Evolutionary conservation across 2,113 vertebrate genomes (phyloP).

Genomic region (Ceyx cyanopectus): DNA sequence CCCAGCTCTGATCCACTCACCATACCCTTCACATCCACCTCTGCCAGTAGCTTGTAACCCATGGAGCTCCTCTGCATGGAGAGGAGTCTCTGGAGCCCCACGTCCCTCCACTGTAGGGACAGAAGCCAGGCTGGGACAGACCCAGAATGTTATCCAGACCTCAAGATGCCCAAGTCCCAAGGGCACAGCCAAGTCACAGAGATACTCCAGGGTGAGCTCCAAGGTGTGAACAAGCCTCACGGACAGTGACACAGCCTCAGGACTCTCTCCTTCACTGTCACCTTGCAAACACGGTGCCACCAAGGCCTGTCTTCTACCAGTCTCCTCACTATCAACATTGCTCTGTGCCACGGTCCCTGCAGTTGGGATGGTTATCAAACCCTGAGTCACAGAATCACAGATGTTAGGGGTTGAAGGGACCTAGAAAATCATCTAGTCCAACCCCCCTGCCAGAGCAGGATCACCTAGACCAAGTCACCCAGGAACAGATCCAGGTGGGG

Average conservation of each 20-base stretch:
- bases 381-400: too few relatives aligned
- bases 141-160: background rate
- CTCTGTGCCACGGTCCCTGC: background rate
- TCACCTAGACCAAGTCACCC: too few relatives aligned
- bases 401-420: too few relatives aligned
- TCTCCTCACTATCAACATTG: background rate
- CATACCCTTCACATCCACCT: background rate
- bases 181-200: background rate
- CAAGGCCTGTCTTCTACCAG: background rate
- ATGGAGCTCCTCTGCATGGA: background rate
- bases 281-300: background rate
- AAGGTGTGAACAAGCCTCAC: background rate
- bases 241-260: background rate
- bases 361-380: background rate
- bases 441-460: too few relatives aligned
- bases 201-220: background rate
- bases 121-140: background rate
- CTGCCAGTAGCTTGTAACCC: background rate
- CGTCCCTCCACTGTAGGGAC: background rate
- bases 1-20: background rate
- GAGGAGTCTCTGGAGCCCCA: accelerated
- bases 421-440: too few relatives aligned
- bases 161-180: background rate
- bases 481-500: too few relatives aligned
- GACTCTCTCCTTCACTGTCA: background rate